phyloP scores from a whole-genome alignment of 2,797 vertebrate genomes.

The Cephalopachus bancanus region DNA sequence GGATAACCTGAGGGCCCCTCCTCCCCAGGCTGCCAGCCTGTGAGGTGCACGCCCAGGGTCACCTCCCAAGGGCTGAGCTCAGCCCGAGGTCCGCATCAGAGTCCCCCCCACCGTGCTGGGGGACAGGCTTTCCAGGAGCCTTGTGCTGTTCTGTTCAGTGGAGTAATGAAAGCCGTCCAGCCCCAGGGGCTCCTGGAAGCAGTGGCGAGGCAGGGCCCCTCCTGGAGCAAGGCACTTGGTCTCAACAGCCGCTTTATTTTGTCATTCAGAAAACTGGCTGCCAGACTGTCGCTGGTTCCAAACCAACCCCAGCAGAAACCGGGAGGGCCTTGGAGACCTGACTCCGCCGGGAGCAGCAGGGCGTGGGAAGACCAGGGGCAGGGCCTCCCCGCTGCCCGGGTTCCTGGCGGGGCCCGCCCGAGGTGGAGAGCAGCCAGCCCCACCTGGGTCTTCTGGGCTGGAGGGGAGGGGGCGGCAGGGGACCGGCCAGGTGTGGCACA shows the following conservation, averaged over 20 bases:
- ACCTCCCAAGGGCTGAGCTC: no score
- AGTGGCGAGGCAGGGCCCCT: background rate
- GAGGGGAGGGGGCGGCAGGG: background rate
- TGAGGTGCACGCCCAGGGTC: background rate
- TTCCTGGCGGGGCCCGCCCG: background rate
- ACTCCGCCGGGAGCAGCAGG: background rate
- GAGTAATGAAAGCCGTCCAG: rapidly evolving
- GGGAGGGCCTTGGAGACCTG: background rate
- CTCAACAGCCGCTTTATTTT: constrained; percentile 66
- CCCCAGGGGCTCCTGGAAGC: background rate
- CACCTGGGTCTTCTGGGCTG: background rate
- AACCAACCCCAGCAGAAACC: background rate
- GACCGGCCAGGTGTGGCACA: background rate
- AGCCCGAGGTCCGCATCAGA: background rate
- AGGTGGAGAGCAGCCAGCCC: background rate
- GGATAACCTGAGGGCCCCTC: background rate
- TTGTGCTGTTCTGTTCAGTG: rapidly evolving
- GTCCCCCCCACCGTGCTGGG: no score
- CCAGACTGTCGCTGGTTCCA: no score
- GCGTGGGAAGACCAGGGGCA: no score
- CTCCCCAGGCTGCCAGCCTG: background rate
- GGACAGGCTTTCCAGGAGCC: background rate
- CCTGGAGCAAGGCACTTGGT: background rate
- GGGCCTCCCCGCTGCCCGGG: background rate
- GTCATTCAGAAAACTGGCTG: background rate